A percentile compares a stretch with the other conserved stretches of the same genome.
Conservation (phyloP, 2,797 vertebrate genomes). For the Pelobates cultripes region DNA sequence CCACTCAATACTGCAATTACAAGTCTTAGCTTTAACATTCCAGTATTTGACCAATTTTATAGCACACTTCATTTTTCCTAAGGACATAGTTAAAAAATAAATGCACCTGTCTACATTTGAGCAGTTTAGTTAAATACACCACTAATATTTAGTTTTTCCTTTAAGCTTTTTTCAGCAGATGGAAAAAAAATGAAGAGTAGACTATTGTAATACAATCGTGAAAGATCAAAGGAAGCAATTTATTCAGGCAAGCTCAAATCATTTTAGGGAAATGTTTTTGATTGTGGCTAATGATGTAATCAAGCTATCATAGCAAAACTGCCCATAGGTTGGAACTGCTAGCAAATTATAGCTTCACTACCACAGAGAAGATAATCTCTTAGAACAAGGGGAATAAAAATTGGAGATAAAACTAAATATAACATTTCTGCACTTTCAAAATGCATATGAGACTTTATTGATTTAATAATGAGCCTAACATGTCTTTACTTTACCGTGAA, state of each 20-base stretch:
- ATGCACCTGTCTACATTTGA: slow-evolving; percentile 36
- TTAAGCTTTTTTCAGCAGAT: slow-evolving; percentile 38
- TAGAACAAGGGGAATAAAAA: slow-evolving; percentile 56
- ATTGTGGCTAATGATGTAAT: slow-evolving; percentile 83
- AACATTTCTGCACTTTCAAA: slow-evolving; percentile 64
- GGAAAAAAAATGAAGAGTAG: slow-evolving; percentile 70
- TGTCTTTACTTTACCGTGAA: slow-evolving; percentile 59
- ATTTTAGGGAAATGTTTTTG: slow-evolving; percentile 76
- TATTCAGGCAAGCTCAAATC: slow-evolving; percentile 75
- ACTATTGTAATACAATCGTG: slow-evolving; percentile 74
- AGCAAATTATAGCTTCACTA: slow-evolving; percentile 65
- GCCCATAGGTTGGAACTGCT: slow-evolving; percentile 70
- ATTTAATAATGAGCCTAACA: slow-evolving; percentile 68
- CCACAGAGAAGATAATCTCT: slow-evolving; percentile 63
- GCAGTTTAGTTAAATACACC: slow-evolving; percentile 49
- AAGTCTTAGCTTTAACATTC: slow-evolving; percentile 7
- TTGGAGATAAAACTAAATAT: slow-evolving; percentile 51
- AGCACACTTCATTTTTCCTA: slow-evolving; percentile 37
- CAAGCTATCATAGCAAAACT: slow-evolving; percentile 70
- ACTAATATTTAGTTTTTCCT: slow-evolving; percentile 40
- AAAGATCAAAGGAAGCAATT: slow-evolving; percentile 80
- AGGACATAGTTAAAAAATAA: slow-evolving; percentile 33
- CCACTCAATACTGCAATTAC: not conserved
- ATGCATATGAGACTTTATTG: slow-evolving; percentile 56
- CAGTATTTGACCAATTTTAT: slow-evolving; percentile 31